Evolutionary conservation across 2,113 vertebrate genomes (phyloP), one percentile per base, ranked within the genome.

Genomic region (Lepus americanus): DNA sequence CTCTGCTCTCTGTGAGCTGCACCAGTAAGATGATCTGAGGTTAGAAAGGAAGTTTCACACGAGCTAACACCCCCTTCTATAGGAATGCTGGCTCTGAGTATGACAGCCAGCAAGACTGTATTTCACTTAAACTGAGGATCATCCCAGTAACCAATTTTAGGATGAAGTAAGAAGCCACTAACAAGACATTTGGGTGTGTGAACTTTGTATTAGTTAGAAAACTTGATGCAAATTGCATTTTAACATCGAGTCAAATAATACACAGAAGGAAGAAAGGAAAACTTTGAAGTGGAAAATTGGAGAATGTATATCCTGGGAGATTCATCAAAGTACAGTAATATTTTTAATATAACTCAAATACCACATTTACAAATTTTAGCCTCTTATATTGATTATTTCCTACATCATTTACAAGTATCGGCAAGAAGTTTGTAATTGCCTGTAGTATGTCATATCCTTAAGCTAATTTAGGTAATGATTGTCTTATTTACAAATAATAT

Each of bases 331-430:
- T 77, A 86, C 0, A 10, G 51, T 10, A 33, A 55, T 74, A 16
- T 73, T 90, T 94, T 89, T 59, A 25, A 89, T 59, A 72, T 33
- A 85, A 85, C 29, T 59, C 25, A 79, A 85, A 69, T 16, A 74
- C 1, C 14, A 86, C 39, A 20, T 51, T 77, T 69, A 61, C 36
- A 82, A 92, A 78, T 86, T 81, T 82, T 78, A 94, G 36, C 72
- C 70, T 78, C 14, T 20, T 73, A 17, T 95, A 44, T 33, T 33
- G 70, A 64, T 74, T 16, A 88, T 59, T 72, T 79, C 72, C 59
- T 67, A 36, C 16, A 20, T 77, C 55, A 92, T 6, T 95, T 66
- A 87, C 82, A 94, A 79, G 87, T 73, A 59, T 61, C 73, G 94
- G 22, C 81, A 94, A 85, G 73, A 36, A 94, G 59, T 59, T 92